Evolutionary conservation across 2,888 invertebrate species (phyloP).

Genomic region (Drosophila anomalipes): DNA sequence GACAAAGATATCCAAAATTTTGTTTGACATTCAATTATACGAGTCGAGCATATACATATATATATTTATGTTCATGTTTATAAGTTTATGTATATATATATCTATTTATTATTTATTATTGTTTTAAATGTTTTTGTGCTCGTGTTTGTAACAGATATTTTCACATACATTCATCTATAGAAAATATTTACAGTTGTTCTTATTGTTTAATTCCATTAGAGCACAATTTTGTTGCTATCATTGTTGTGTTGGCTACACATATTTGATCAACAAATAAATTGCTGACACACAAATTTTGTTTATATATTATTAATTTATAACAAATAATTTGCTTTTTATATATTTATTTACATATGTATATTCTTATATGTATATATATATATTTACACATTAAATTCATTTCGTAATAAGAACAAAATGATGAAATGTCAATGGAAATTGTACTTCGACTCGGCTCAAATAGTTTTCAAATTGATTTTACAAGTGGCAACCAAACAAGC

Average conservation of each 20-base stretch:
- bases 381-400: conserved; percentile 24
- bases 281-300: conserved; percentile 42
- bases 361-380: conserved; percentile 3
- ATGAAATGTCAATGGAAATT: conserved; percentile 52
- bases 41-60: neutral
- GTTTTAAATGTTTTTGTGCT: conserved; percentile 27
- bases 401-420: conserved; percentile 40
- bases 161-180: conserved; percentile 5
- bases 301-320: conserved; percentile 14
- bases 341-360: conserved; percentile 1
- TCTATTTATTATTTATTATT: conserved; percentile 26
- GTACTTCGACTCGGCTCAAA: conserved; percentile 36
- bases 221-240: conserved; percentile 3
- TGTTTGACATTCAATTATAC: conserved; percentile 21
- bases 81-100: neutral
- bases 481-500: conserved; percentile 71
- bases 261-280: conserved; percentile 41
- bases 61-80: neutral
- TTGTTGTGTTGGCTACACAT: conserved; percentile 21
- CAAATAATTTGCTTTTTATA: conserved; percentile 3
- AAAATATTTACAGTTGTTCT: conserved; percentile 43
- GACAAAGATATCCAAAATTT: conserved; percentile 10
- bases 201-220: conserved; percentile 9
- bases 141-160: conserved; percentile 22
- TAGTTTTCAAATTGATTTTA: conserved; percentile 70